These are phyloP conservation scores for Siphamia tubifer DNA, from an alignment of 2,113 vertebrate genomes.

Conservation along the genomic window DNA sequence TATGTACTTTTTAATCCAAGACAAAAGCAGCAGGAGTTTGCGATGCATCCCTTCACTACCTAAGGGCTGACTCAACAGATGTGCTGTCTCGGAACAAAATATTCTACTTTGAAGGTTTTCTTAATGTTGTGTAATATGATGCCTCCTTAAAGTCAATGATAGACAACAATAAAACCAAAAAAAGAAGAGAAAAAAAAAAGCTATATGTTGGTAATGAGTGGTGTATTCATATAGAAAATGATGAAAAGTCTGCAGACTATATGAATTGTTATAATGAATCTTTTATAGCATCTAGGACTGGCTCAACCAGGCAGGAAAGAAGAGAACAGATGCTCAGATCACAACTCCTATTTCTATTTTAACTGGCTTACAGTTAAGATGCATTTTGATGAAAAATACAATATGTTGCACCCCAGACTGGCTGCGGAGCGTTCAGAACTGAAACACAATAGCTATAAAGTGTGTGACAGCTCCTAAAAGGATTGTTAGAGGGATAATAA, in stretches of 20 bases:
- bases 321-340: slow-evolving; percentile 20
- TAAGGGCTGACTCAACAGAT: slow-evolving; percentile 32
- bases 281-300: neutral
- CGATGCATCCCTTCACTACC: slow-evolving; percentile 20
- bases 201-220: neutral
- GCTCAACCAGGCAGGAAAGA: slow-evolving; percentile 14
- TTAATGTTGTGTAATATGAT: slow-evolving; percentile 5
- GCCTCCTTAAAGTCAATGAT: slow-evolving; percentile 4
- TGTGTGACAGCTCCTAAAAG: slow-evolving; percentile 79
- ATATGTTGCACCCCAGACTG: slow-evolving; percentile 26
- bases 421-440: slow-evolving; percentile 45
- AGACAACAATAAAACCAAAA: slow-evolving; percentile 1
- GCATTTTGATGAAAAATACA: slow-evolving; percentile 58
- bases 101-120: slow-evolving; percentile 12
- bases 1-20: slow-evolving; percentile 61
- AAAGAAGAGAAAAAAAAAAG: too few species aligned
- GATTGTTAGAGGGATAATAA: slow-evolving; percentile 79
- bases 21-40: slow-evolving; percentile 50
- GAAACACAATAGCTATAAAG: slow-evolving; percentile 69
- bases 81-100: slow-evolving; percentile 3
- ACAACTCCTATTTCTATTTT: slow-evolving; percentile 34
- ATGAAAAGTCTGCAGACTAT: slow-evolving; percentile 16
- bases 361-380: slow-evolving; percentile 45
- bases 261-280: slow-evolving; percentile 1
- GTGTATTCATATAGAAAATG: neutral